Percentiles rank a stretch among this genome's conserved stretches.
Conservation (phyloP, 2,888 invertebrate genomes). For the Tanypteryx hageni region DNA sequence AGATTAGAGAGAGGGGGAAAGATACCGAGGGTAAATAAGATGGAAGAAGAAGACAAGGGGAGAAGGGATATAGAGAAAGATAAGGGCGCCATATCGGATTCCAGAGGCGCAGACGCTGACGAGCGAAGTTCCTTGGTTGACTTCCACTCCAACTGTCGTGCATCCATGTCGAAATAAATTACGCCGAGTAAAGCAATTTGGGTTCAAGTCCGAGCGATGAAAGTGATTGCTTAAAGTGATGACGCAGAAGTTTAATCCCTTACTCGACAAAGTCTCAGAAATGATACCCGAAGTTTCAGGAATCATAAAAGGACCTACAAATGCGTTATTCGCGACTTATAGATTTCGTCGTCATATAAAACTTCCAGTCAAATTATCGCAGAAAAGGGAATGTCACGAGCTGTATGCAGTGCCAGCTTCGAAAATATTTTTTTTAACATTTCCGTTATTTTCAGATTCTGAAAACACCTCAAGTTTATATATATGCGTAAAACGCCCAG, state of each 20-base stretch:
- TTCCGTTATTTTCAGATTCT: too few relatives aligned
- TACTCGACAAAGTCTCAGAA: neutral
- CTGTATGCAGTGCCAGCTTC: too few relatives aligned
- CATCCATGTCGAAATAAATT: slow-evolving; percentile 24
- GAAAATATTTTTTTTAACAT: too few relatives aligned
- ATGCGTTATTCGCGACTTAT: neutral
- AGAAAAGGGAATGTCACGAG: too few relatives aligned
- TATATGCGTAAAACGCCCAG: too few relatives aligned
- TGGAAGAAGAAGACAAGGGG: too few relatives aligned
- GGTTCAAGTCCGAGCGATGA: slow-evolving; percentile 28
- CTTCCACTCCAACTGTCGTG: slow-evolving; percentile 12
- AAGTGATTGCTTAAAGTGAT: slow-evolving; percentile 22
- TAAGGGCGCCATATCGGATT: slow-evolving; percentile 11
- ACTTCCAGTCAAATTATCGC: neutral
- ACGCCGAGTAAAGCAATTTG: slow-evolving; percentile 15
- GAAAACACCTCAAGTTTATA: too few relatives aligned
- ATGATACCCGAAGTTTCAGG: neutral
- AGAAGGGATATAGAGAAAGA: neutral
- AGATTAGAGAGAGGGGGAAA: too few relatives aligned
- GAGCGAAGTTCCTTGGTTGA: slow-evolving; percentile 6
- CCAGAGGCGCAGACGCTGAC: slow-evolving; percentile 15
- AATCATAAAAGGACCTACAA: neutral
- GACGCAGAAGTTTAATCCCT: slow-evolving; percentile 26
- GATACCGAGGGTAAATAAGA: too few relatives aligned
- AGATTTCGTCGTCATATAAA: neutral